These are phyloP conservation scores for Rattus norvegicus DNA, from an alignment of 2,113 vertebrate genomes.

Conservation along the genomic window GRCr8 NC_086039.1:31013001-31013500, in stretches of 20 bases:
- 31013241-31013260: not conserved
- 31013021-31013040: slow-evolving; percentile 4
- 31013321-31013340: slow-evolving; percentile 15
- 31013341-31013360: slow-evolving; percentile 22
- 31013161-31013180: not conserved
- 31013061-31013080: not conserved
- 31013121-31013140: slow-evolving; percentile 24
- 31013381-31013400: not conserved
- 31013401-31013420: not conserved
- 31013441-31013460: slow-evolving; percentile 28
- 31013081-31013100: slow-evolving; percentile 42
- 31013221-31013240: slow-evolving; percentile 3
- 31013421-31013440: slow-evolving; percentile 24
- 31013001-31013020: slow-evolving; percentile 13
- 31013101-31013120: not conserved
- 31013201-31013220: not conserved
- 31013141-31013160: not conserved
- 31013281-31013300: not conserved
- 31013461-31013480: not conserved
- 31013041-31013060: not conserved
- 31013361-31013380: slow-evolving; percentile 41
- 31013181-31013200: not conserved
- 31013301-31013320: not conserved
- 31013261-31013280: not conserved
- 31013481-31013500: not conserved